These are phyloP conservation scores for Empidonax alnorum DNA, from an alignment of 2,113 vertebrate species.

Conservation along the genomic window DNA sequence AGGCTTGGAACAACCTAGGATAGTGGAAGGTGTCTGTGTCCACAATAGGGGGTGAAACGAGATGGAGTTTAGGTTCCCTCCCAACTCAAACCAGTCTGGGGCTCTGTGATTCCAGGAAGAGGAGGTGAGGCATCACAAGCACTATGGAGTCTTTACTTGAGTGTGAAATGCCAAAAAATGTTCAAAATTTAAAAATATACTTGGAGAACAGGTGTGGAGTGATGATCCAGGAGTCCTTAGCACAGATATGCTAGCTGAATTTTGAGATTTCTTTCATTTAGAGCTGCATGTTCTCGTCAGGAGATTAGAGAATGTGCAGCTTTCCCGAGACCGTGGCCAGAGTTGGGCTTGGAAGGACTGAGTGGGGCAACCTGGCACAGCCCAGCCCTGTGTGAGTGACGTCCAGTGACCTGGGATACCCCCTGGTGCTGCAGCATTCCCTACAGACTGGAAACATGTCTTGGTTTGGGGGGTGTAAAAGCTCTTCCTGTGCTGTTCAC, in stretches of 20 bases:
- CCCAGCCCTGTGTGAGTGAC: background rate
- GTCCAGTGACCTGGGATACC: background rate
- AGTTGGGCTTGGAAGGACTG: background rate
- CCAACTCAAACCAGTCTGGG: background rate
- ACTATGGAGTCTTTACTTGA: rapidly evolving
- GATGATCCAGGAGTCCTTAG: background rate
- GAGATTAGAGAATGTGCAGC: background rate
- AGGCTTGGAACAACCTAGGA: background rate
- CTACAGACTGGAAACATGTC: background rate
- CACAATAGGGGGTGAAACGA: background rate
- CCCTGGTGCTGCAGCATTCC: background rate
- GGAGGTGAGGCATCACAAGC: rapidly evolving
- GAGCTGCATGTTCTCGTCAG: background rate
- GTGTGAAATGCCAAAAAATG: rapidly evolving
- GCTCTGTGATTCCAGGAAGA: background rate
- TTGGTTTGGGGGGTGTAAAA: background rate
- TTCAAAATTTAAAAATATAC: background rate
- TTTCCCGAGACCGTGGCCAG: no score
- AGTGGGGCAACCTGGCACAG: background rate
- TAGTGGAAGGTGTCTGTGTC: background rate
- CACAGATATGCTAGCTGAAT: rapidly evolving
- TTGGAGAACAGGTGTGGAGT: background rate
- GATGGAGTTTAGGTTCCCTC: background rate
- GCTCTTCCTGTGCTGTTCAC: background rate
- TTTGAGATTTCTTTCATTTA: background rate